Evolutionary conservation across 1,140 invertebrate species (phyloP).

Genomic region (Coelopa frigida): DNA sequence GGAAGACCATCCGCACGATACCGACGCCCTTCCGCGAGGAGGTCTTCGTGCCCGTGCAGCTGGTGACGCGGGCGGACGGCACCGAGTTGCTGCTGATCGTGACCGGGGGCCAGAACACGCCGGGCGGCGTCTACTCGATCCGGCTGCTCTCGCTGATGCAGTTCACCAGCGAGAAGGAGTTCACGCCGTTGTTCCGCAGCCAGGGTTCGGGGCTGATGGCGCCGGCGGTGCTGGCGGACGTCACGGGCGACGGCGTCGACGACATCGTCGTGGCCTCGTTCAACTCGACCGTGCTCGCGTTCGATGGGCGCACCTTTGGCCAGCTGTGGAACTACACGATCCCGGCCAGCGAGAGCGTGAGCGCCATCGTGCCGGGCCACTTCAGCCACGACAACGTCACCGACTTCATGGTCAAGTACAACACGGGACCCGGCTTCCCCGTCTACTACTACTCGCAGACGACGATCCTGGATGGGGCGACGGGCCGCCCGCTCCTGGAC

Average conservation of each 20-base stretch:
- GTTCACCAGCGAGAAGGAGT: constrained; percentile 40
- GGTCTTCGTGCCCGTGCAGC: constrained; percentile 57
- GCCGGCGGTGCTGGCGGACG: constrained; percentile 67
- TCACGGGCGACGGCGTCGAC: constrained; percentile 63
- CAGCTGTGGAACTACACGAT: constrained; percentile 68
- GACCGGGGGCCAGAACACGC: constrained; percentile 66
- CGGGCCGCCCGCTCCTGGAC: constrained; percentile 56
- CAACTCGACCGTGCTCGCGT: constrained; percentile 65
- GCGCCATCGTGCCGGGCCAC: constrained; percentile 71
- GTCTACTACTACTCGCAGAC: constrained; percentile 69
- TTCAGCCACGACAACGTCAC: constrained; percentile 75
- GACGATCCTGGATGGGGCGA: constrained; percentile 61
- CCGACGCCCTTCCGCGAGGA: constrained; percentile 61
- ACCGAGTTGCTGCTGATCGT: constrained; percentile 51
- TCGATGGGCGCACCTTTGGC: constrained; percentile 60
- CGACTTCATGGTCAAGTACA: constrained; percentile 75
- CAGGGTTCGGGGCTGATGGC: constrained; percentile 49
- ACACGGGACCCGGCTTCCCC: constrained; percentile 66
- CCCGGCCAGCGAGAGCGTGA: constrained; percentile 55
- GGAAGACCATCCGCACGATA: constrained; percentile 55
- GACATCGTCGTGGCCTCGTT: constrained; percentile 70
- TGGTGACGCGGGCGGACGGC: constrained; percentile 34
- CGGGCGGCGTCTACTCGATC: constrained; percentile 61
- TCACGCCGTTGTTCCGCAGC: constrained; percentile 31
- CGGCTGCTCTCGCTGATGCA: constrained; percentile 46